phyloP scores from a whole-genome alignment of 2,113 vertebrate genomes.

The Uria aalge region DNA sequence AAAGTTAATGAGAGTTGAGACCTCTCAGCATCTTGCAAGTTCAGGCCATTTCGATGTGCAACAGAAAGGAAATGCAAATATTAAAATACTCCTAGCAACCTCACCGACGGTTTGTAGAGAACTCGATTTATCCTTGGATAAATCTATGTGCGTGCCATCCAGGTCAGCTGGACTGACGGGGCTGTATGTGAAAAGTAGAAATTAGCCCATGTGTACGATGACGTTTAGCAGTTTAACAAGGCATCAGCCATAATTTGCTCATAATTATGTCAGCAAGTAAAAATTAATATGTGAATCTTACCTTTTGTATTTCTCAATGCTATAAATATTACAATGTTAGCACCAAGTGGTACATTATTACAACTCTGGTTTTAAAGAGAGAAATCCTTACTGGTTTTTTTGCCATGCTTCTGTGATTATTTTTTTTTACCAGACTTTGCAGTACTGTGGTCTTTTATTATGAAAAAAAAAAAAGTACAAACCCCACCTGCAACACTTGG shows the following conservation, averaged over 20 bases:
- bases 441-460: background rate
- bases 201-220: background rate
- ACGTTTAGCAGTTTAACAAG: background rate
- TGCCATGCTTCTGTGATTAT: background rate
- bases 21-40: slow-evolving; percentile 56
- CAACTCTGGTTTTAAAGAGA: background rate
- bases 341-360: background rate
- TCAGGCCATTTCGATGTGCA: slow-evolving; percentile 38
- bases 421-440: background rate
- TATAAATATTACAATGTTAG: background rate
- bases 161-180: background rate
- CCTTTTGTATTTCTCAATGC: background rate
- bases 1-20: slow-evolving; percentile 66
- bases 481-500: background rate
- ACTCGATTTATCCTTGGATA: background rate
- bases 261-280: background rate
- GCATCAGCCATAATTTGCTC: background rate
- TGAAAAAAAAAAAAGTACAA: background rate
- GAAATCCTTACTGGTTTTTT: background rate
- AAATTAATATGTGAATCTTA: background rate
- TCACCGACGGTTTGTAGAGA: background rate
- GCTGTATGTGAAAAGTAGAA: background rate
- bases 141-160: background rate
- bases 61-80: slow-evolving; percentile 42
- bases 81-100: background rate